A percentile compares a stretch with the other conserved stretches of the same genome.
Conservation (phyloP, 2,797 vertebrate genomes). For the Sylvia borin region DNA sequence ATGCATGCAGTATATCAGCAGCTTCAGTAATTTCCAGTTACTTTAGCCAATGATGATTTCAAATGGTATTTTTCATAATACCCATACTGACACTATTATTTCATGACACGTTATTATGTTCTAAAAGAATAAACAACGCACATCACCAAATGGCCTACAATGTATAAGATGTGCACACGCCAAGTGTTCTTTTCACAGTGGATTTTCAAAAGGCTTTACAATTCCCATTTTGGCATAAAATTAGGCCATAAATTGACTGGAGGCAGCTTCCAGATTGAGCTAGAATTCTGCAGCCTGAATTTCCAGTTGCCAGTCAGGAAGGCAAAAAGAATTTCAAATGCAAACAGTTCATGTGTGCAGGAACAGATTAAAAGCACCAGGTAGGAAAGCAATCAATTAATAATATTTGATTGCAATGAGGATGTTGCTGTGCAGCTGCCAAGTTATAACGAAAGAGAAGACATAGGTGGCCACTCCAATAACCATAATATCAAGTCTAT, state of each 20-base stretch:
- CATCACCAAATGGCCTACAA: not conserved
- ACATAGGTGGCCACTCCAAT: not conserved
- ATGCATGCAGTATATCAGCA: not conserved
- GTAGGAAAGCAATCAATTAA: not conserved
- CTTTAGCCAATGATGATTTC: not conserved
- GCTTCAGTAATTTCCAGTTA: conserved; percentile 46
- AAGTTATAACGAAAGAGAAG: not conserved
- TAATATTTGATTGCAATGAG: not conserved
- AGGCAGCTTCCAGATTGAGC: not conserved
- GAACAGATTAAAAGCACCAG: not conserved
- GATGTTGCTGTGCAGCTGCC: not conserved
- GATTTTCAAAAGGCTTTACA: conserved; percentile 36
- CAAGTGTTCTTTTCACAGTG: conserved; percentile 33
- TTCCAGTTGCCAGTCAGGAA: not conserved
- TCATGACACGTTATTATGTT: not conserved
- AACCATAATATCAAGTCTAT: not conserved
- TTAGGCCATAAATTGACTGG: not conserved
- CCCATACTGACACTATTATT: not conserved
- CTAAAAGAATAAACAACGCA: conserved; percentile 44
- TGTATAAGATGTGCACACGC: not conserved
- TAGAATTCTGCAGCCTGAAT: not conserved
- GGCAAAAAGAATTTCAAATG: not conserved
- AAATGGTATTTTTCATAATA: not conserved
- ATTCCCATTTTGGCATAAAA: not conserved
- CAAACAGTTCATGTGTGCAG: not conserved